phyloP scores from a whole-genome alignment of 2,797 vertebrate genomes.

The Phataginus tetradactyla region DNA sequence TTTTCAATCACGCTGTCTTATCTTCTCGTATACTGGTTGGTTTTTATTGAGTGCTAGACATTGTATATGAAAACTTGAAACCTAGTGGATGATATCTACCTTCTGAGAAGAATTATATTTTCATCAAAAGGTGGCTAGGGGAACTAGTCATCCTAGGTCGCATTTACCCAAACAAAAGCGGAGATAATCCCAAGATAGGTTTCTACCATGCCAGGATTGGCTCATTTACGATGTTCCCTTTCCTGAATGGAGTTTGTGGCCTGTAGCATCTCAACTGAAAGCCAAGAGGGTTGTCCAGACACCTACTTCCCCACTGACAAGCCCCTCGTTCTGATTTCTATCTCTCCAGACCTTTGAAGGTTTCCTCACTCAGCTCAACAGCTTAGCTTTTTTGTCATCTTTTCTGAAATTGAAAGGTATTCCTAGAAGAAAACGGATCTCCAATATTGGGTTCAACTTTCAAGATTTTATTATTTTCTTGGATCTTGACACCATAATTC shows the following conservation, averaged over 20 bases:
- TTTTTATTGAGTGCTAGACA: slow-evolving; percentile 3
- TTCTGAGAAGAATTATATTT: background rate
- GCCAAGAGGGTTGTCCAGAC: background rate
- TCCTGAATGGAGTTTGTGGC: background rate
- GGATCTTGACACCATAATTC: background rate
- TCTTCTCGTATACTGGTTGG: background rate
- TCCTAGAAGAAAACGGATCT: background rate
- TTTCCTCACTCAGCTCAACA: background rate
- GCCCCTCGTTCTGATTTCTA: background rate
- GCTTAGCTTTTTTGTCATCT: background rate
- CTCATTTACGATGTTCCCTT: background rate
- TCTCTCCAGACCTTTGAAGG: background rate
- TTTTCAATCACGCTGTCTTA: background rate
- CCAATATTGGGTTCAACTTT: background rate
- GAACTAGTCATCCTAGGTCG: background rate
- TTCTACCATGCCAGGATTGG: background rate
- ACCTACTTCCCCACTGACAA: background rate
- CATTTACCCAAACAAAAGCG: background rate
- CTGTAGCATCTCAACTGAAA: background rate
- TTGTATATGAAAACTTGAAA: background rate
- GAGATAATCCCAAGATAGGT: background rate
- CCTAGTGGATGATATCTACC: background rate
- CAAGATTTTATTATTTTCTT: background rate
- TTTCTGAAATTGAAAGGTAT: background rate
- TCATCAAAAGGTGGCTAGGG: background rate